These are phyloP conservation scores for Nemurella pictetii DNA, from an alignment of 2,888 invertebrate genomes.

Conservation along the genomic window DNA sequence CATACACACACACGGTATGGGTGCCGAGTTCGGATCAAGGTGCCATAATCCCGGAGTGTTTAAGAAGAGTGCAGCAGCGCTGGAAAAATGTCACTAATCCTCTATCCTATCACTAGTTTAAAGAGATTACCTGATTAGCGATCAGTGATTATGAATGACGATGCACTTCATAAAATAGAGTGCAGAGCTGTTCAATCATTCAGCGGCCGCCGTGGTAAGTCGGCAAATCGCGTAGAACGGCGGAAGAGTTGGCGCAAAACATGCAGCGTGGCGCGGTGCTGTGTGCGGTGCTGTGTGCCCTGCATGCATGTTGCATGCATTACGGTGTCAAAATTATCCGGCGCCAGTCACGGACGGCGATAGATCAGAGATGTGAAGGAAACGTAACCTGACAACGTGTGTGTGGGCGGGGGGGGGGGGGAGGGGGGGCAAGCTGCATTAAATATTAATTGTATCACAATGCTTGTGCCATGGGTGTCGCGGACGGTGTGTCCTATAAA, in stretches of 20 bases:
- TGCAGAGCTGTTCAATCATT: slow-evolving; percentile 30
- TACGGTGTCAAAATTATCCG: not conserved
- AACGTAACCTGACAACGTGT: not conserved
- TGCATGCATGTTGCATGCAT: no score
- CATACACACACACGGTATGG: not conserved
- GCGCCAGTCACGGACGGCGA: not conserved
- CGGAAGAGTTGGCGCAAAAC: not conserved
- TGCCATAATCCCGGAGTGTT: not conserved
- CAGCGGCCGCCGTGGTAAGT: not conserved
- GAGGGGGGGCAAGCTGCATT: not conserved
- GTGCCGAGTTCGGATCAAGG: not conserved
- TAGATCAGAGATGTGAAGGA: not conserved
- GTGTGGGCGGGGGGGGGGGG: no score
- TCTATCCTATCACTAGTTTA: slow-evolving; percentile 8
- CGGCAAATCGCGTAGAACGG: not conserved
- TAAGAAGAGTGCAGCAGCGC: not conserved
- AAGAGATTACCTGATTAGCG: slow-evolving; percentile 9
- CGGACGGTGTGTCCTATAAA: no score
- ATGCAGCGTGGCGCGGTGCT: not conserved
- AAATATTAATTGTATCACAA: not conserved
- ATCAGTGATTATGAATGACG: slow-evolving; percentile 16
- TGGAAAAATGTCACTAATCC: slow-evolving; percentile 14
- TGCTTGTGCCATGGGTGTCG: not conserved
- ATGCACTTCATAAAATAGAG: slow-evolving; percentile 38
- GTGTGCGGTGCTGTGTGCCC: not conserved